A percentile compares a stretch with the other conserved stretches of the same genome.
These are phyloP conservation scores for Plebejus argus DNA, from an alignment of 2,888 invertebrate genomes.

Conservation along the genomic window DNA sequence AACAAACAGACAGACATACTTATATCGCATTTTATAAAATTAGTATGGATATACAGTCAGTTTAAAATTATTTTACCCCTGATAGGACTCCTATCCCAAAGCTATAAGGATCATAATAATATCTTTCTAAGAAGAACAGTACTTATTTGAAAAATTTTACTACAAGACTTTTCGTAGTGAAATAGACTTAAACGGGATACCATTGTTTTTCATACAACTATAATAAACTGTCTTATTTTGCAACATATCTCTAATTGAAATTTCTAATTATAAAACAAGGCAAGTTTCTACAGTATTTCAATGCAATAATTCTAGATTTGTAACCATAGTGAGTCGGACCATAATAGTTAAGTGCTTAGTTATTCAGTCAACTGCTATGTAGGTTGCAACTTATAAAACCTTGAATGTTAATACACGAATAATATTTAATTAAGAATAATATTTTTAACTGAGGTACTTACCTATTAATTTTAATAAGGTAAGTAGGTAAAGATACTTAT, in stretches of 20 bases:
- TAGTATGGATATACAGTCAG: background rate
- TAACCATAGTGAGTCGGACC: background rate
- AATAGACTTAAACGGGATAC: background rate
- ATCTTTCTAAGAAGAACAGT: background rate
- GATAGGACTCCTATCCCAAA: background rate
- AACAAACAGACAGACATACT: too few species aligned
- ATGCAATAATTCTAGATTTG: background rate
- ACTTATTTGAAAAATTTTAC: background rate
- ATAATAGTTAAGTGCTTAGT: background rate
- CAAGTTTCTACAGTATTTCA: too few species aligned
- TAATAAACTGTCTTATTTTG: background rate
- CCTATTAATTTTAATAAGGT: background rate
- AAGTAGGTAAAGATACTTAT: background rate
- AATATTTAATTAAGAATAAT: background rate
- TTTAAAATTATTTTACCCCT: too few species aligned
- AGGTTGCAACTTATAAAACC: slow-evolving; percentile 12
- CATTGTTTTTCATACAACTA: slow-evolving; percentile 5
- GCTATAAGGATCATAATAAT: background rate
- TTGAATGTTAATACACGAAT: slow-evolving; percentile 10
- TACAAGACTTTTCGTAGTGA: background rate
- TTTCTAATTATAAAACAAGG: too few species aligned
- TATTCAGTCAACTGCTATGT: slow-evolving; percentile 8
- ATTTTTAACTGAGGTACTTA: background rate
- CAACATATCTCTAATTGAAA: too few species aligned
- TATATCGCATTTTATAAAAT: too few species aligned